Evolutionary conservation across 2,888 invertebrate genomes (phyloP), one percentile per base, ranked within the genome.

Genomic region (Coremacera marginata): DNA sequence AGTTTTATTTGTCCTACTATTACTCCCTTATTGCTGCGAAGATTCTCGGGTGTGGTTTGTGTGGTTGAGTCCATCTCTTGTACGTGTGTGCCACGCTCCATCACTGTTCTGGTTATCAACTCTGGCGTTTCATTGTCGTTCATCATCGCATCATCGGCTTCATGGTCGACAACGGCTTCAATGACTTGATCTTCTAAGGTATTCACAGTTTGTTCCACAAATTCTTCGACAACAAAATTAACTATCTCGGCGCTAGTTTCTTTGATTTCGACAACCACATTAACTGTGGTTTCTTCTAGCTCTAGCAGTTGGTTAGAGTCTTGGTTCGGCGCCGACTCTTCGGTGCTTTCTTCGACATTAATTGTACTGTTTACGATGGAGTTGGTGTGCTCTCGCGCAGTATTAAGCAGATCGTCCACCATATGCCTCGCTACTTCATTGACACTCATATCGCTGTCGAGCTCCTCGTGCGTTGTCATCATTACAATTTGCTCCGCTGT

Each of bases 31-130:
- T 55, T 65, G 16, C n/a, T 31, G 55, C 74, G 83, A 80, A 83
- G 83, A 49, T 83, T 86, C 77, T 86, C 86, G 27, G 87, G 87
- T 77, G 87, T 88, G n/a, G 85, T 85, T 81, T 85, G 85, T 72
- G 85, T 84, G 75, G 88, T 88, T 3, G 87, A 87, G 76, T 87
- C 87, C 75, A 85, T 82, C 76, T 86, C 87, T 27, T 78, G 85
- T 60, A 86, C 82, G 5, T 67, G 74, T 16, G 71, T 8, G 19
- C n/a, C 51, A 16, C 31, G 25, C 37, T 71, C 71, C 16, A 55
- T n/a, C n/a, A 60, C 57, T 1, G 22, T 11, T 22, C 57, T 52
- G 55, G 49, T 49, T 65, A 37, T 49, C 11, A n/a, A 22, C 0
- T 52, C 31, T 44, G 14, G 14, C 22, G 71, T 68, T 55, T 55